Percentiles rank a stretch among this genome's conserved stretches.
Conservation (phyloP, 2,888 invertebrate species). For the Hirtodrosophila cameraria region DNA sequence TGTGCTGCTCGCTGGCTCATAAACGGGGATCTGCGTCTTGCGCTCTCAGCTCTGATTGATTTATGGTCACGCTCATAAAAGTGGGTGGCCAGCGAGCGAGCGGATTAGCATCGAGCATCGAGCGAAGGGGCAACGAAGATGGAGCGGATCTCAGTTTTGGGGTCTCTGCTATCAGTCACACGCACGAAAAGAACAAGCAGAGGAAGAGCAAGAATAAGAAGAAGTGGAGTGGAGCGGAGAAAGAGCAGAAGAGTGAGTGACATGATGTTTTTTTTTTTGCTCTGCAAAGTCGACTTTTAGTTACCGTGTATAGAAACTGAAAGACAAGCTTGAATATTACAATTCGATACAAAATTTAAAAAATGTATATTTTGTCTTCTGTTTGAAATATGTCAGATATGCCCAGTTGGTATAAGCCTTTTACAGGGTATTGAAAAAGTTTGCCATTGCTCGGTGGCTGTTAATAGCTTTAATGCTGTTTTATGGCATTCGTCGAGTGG, state of each 20-base stretch:
- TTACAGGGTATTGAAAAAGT: slow-evolving; percentile 39
- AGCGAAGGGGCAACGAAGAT: slow-evolving; percentile 1
- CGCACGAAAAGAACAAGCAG: slow-evolving; percentile 18
- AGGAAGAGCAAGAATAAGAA: slow-evolving; percentile 1
- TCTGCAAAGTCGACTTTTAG: neutral
- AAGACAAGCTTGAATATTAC: no score
- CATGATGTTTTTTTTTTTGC: no score
- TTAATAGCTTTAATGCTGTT: slow-evolving; percentile 77
- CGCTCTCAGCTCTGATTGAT: slow-evolving; percentile 71
- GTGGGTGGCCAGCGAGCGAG: slow-evolving; percentile 32
- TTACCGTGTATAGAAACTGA: slow-evolving; percentile 6
- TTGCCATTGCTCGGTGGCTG: slow-evolving; percentile 48
- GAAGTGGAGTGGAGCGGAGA: neutral
- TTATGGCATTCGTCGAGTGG: slow-evolving; percentile 75
- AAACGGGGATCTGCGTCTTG: slow-evolving; percentile 48
- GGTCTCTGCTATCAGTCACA: slow-evolving; percentile 53
- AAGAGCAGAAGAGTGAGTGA: neutral
- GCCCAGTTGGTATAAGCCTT: neutral
- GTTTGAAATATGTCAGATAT: neutral
- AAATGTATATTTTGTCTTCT: no score
- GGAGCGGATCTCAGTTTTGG: slow-evolving; percentile 32
- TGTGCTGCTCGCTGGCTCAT: slow-evolving; percentile 38
- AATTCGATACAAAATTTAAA: no score
- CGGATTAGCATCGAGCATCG: slow-evolving; percentile 31
- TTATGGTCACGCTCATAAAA: slow-evolving; percentile 67